Base-by-base conservation (phyloP, 2,888 invertebrate genomes). In the Notodromas monacha region DNA sequence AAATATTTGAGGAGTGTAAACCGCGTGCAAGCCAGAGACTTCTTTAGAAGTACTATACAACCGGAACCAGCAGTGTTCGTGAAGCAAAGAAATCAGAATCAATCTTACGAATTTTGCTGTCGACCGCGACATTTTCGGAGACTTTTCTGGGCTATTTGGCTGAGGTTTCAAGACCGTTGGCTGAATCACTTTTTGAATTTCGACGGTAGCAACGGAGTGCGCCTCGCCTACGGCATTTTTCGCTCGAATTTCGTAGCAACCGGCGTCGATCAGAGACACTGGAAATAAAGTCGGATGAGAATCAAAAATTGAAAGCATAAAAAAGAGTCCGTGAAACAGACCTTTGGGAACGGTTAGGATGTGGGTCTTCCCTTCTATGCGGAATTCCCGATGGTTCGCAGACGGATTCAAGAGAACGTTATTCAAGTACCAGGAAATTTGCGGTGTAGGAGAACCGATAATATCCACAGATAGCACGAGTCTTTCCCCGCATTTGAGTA, bases 401-500 rank as follows among this genome's bases (percentile, higher is more conserved):
- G 21, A n/a, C 8, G n/a, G 8, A 8, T 8, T 8, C 6, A 62
- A 63, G 16, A 55, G 47, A 14, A 65, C 65, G 43, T 73, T 65
- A 43, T 67, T n/a, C n/a, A n/a, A 66, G 40, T 57, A 58, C 70
- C 70, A 72, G 2, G 57, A 60, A 1, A 73, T 59, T 2, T 58
- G 56, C 3, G 72, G 70, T 30, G 63, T 61, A 2, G 72, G 72
- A 21, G 63, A 61, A 27, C 72, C 69, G 42, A 64, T 63, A 46
- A 68, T 74, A 39, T 60, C 59, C 14, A 68, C 68, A 39, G 59
- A 59, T 34, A 74, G 54, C 31, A 61, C 55, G 35, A 74, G 55
- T 16, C 65, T 60, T 37, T 64, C 60, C 33, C 64, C 63, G 43
- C 63, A 62, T 41, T 61, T 60, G 32, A 68, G 62, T 30, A 68